These are phyloP conservation scores for Dicranocentrus wangi DNA, from an alignment of 2,888 invertebrate species.

Conservation along the genomic window DNA sequence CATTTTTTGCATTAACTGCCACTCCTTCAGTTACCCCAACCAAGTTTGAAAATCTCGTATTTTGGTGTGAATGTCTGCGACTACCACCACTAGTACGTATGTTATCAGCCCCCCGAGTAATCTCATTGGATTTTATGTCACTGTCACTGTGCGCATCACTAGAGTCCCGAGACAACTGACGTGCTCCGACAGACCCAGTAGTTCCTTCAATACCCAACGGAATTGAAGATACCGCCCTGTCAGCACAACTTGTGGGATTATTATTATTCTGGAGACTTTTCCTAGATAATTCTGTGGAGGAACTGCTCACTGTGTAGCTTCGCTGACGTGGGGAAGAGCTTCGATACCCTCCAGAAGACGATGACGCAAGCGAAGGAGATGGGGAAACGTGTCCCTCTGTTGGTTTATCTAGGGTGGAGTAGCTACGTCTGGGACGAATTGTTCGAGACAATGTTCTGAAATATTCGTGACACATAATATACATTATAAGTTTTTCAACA, in stretches of 20 bases:
- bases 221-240: slow-evolving; percentile 57
- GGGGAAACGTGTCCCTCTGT: slow-evolving; percentile 57
- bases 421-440: slow-evolving; percentile 70
- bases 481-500: too few species aligned
- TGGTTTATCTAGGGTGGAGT: slow-evolving; percentile 68
- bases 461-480: too few species aligned
- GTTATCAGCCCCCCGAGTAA: neutral
- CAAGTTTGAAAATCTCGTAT: slow-evolving; percentile 47
- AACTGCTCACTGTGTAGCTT: slow-evolving; percentile 56
- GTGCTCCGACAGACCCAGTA: neutral
- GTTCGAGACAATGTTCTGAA: slow-evolving; percentile 67
- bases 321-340: slow-evolving; percentile 59
- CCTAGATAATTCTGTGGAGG: slow-evolving; percentile 52
- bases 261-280: slow-evolving; percentile 60
- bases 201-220: slow-evolving; percentile 43
- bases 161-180: slow-evolving; percentile 20
- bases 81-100: slow-evolving; percentile 15
- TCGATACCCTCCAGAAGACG: slow-evolving; percentile 37
- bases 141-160: slow-evolving; percentile 55
- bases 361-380: slow-evolving; percentile 42
- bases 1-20: slow-evolving; percentile 51
- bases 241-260: slow-evolving; percentile 23
- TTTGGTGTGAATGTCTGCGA: slow-evolving; percentile 52
- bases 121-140: slow-evolving; percentile 14
- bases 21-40: slow-evolving; percentile 50